Evolutionary conservation across 2,113 vertebrate genomes (phyloP).

Genomic region (Sarotherodon lohbergeri): DNA sequence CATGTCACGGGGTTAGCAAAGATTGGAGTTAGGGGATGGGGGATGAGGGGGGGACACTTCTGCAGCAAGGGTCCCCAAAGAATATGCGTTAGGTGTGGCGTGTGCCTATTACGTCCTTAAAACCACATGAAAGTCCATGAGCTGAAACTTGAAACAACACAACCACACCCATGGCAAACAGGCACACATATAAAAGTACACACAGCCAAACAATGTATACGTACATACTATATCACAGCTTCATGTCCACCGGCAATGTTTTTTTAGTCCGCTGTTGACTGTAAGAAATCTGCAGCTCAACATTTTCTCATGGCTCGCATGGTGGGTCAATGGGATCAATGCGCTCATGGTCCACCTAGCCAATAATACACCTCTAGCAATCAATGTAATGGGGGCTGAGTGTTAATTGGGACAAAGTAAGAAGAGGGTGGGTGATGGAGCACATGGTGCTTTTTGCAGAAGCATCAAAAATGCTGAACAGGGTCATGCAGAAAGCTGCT

Average conservation of each 20-base stretch:
- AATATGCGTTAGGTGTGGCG: slow-evolving; percentile 44
- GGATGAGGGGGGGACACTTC: not conserved
- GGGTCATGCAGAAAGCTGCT: slow-evolving; percentile 33
- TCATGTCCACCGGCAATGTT: slow-evolving; percentile 8
- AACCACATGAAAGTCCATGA: slow-evolving; percentile 43
- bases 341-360: slow-evolving; percentile 55
- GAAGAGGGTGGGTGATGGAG: slow-evolving; percentile 34
- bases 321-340: slow-evolving; percentile 69
- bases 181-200: not conserved
- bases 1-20: not conserved
- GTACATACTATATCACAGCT: not conserved
- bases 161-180: slow-evolving; percentile 4
- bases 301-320: slow-evolving; percentile 66
- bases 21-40: slow-evolving; percentile 2
- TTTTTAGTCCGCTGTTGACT: not conserved
- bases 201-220: not conserved
- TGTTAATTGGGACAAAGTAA: slow-evolving; percentile 65
- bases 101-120: slow-evolving; percentile 44
- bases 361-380: slow-evolving; percentile 63
- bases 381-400: slow-evolving; percentile 66
- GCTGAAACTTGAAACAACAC: slow-evolving; percentile 8
- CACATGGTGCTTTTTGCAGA: slow-evolving; percentile 40
- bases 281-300: slow-evolving; percentile 57
- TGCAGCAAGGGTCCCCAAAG: slow-evolving; percentile 18
- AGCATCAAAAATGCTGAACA: slow-evolving; percentile 41